Percentiles rank a stretch among this genome's conserved stretches.
phyloP scores from a whole-genome alignment of 2,113 vertebrate genomes.

The Daboia siamensis region DNA sequence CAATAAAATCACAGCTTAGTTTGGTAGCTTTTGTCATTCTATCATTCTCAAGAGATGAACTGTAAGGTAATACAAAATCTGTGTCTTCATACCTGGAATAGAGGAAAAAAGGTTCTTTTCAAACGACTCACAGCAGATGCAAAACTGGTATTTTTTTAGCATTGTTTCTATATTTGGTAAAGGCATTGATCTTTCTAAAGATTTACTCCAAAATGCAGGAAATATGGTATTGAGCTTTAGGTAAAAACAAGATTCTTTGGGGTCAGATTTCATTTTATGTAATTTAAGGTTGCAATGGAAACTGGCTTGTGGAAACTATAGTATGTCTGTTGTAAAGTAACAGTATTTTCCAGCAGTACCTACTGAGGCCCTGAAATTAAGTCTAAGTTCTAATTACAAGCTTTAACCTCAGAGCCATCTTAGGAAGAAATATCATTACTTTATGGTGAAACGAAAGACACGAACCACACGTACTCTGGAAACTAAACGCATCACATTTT shows the following conservation, averaged over 20 bases:
- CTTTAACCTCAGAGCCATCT: not conserved
- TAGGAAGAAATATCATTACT: not conserved
- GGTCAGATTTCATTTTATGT: not conserved
- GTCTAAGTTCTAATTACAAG: not conserved
- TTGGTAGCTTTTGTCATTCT: slow-evolving; percentile 70
- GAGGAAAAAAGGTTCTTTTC: not conserved
- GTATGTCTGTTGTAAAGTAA: not conserved
- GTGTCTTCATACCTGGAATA: slow-evolving; percentile 56
- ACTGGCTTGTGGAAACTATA: not conserved
- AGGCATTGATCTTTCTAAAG: not conserved
- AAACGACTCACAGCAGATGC: not conserved
- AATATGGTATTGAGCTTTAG: not conserved
- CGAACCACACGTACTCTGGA: not conserved
- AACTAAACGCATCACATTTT: not conserved
- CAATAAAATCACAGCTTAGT: slow-evolving; percentile 78
- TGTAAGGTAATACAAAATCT: slow-evolving; percentile 43
- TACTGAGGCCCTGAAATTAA: not conserved
- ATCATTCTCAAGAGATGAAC: slow-evolving; percentile 57
- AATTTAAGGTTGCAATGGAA: not conserved
- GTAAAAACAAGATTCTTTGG: not conserved
- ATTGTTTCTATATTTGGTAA: not conserved
- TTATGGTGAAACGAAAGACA: not conserved
- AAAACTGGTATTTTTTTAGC: not conserved
- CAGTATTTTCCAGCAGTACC: not conserved
- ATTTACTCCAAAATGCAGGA: not conserved